Evolutionary conservation across 2,888 invertebrate genomes (phyloP).

Genomic region (Cosmopolites sordidus): DNA sequence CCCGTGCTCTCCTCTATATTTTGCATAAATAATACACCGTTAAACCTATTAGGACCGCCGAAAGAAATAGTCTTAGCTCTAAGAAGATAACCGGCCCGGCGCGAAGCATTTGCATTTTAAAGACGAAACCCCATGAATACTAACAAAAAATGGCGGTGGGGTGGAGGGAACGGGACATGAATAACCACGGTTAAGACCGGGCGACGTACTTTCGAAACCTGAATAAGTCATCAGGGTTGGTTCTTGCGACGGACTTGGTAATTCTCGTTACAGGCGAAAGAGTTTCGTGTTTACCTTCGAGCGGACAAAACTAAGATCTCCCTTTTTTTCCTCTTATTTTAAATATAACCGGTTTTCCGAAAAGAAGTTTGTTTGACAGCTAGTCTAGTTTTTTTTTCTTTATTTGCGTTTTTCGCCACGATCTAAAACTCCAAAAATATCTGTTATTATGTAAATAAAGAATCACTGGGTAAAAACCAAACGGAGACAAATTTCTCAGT

Average conservation of each 20-base stretch:
- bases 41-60: slow-evolving; percentile 26
- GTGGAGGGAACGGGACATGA: neutral
- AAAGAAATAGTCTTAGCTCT: slow-evolving; percentile 28
- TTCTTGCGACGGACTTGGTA: neutral
- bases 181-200: neutral
- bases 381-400: too few species aligned
- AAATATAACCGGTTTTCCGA: too few species aligned
- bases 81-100: slow-evolving; percentile 26
- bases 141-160: slow-evolving; percentile 25
- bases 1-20: slow-evolving; percentile 24
- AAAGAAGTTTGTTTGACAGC: too few species aligned
- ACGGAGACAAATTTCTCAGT: too few species aligned
- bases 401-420: too few species aligned
- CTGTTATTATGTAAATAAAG: too few species aligned
- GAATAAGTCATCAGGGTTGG: neutral
- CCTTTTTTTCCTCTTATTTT: too few species aligned
- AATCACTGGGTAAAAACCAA: too few species aligned
- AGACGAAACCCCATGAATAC: slow-evolving; percentile 34
- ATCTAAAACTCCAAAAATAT: too few species aligned
- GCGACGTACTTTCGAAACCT: neutral
- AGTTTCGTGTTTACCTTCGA: slow-evolving; percentile 8
- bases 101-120: slow-evolving; percentile 33
- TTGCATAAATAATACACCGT: slow-evolving; percentile 29
- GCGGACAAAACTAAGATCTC: too few species aligned
- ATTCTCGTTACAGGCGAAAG: neutral